Evolutionary conservation across 2,113 vertebrate species (phyloP).

Genomic region (Leptocoma aspasia): DNA sequence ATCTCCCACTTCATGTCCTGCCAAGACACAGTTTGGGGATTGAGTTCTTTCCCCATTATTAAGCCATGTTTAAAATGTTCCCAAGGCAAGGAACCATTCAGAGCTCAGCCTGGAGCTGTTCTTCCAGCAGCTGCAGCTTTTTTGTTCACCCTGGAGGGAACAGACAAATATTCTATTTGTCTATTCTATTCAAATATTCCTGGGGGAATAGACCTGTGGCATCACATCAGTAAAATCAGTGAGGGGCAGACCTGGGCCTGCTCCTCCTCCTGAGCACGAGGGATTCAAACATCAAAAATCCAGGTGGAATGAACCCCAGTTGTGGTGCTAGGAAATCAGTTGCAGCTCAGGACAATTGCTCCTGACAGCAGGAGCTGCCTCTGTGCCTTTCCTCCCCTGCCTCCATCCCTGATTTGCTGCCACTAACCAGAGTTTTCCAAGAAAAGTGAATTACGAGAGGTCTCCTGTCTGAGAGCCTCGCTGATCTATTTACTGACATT

Average conservation of each 20-base stretch:
- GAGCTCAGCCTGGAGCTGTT: not conserved
- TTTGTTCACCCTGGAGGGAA: not conserved
- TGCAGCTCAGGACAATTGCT: not conserved
- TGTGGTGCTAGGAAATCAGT: not conserved
- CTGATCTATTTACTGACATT: not conserved
- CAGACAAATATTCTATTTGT: too few relatives aligned
- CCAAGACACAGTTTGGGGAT: not conserved
- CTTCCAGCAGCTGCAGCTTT: not conserved
- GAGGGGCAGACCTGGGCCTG: not conserved
- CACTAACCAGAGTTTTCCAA: not conserved
- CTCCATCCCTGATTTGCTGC: not conserved
- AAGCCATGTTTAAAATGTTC: not conserved
- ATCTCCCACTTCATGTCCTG: not conserved
- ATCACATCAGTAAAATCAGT: not conserved
- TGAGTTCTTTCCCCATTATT: not conserved
- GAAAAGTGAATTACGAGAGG: not conserved
- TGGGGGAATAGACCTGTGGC: too few relatives aligned
- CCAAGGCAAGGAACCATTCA: not conserved
- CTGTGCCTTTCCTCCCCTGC: not conserved
- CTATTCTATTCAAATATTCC: too few relatives aligned
- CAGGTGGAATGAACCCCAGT: not conserved
- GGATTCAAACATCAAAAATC: not conserved
- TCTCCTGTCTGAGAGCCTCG: not conserved
- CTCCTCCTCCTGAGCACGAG: not conserved
- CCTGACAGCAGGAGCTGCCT: not conserved